Conservation (phyloP, 2,888 invertebrate species). For the Plemyria rubiginata region DNA sequence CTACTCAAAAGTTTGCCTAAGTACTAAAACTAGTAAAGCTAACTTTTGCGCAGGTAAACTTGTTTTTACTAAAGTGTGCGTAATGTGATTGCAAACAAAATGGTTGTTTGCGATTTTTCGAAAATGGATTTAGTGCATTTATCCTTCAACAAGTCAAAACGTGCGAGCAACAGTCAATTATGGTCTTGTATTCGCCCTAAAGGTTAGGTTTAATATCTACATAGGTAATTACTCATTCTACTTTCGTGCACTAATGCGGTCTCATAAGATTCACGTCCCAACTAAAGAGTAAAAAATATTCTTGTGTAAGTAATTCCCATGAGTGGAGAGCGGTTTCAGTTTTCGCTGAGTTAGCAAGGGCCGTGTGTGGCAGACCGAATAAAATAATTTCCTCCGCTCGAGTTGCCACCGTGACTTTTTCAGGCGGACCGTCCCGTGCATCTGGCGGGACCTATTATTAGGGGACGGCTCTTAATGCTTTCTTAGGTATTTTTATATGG, state of each 20-base stretch:
- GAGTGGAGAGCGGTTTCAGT: conserved; percentile 67
- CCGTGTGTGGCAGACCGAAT: conserved; percentile 84
- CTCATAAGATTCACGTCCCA: conserved; percentile 44
- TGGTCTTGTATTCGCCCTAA: no score
- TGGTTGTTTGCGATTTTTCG: no score
- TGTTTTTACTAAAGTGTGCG: no score
- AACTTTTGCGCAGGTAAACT: no score
- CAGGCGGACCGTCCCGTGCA: conserved; percentile 81
- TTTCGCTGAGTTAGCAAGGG: conserved; percentile 80
- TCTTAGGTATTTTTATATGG: conserved; percentile 83
- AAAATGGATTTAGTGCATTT: no score
- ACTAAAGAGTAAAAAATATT: conserved; percentile 58
- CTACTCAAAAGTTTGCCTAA: no score
- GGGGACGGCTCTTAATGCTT: conserved; percentile 82
- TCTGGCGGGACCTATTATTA: conserved; percentile 84
- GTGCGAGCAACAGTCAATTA: no score
- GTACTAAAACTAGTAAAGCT: no score
- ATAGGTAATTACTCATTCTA: conserved; percentile 40
- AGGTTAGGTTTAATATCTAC: conserved; percentile 24
- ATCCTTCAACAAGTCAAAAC: no score
- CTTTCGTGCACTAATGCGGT: conserved; percentile 46
- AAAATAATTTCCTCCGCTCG: conserved; percentile 83
- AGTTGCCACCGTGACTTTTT: conserved; percentile 82
- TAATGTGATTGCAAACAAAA: no score
- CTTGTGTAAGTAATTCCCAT: conserved; percentile 62